These are phyloP conservation scores for Fulmarus glacialis DNA, from an alignment of 2,113 vertebrate genomes.

Conservation along the genomic window DNA sequence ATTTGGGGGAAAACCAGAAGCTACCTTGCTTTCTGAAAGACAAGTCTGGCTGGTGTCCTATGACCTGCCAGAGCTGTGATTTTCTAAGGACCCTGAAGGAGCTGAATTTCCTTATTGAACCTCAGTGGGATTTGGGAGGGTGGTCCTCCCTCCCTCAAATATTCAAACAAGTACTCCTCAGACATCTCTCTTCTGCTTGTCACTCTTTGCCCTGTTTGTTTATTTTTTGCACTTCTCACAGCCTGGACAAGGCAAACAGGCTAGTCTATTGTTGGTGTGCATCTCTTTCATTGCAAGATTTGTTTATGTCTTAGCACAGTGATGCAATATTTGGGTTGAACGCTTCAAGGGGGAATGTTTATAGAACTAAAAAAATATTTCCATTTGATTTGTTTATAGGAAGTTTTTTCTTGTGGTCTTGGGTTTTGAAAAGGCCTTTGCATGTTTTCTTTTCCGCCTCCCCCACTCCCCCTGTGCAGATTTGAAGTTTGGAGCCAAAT, in stretches of 20 bases:
- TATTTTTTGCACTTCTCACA: slow-evolving; percentile 51
- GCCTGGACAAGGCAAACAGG: slow-evolving; percentile 20
- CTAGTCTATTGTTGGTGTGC: slow-evolving; percentile 56
- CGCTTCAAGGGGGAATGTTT: slow-evolving; percentile 64
- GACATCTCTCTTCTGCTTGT: slow-evolving; percentile 23
- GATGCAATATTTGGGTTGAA: slow-evolving; percentile 73
- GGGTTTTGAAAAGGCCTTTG: slow-evolving; percentile 60
- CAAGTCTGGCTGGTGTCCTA: background rate
- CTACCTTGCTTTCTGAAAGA: background rate
- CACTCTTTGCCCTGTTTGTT: slow-evolving; percentile 61
- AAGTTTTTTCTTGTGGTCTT: slow-evolving; percentile 68
- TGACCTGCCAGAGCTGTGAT: background rate
- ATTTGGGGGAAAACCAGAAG: background rate
- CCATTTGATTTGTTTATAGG: slow-evolving; percentile 71
- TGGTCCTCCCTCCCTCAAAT: background rate
- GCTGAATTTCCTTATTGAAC: background rate
- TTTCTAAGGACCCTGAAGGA: background rate
- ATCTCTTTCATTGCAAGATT: slow-evolving; percentile 57
- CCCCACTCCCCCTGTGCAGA: background rate
- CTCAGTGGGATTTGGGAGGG: background rate
- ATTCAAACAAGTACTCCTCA: slow-evolving; percentile 7
- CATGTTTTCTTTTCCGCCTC: slow-evolving; percentile 54
- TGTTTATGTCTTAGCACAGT: slow-evolving; percentile 66
- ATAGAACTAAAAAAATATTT: slow-evolving; percentile 71
- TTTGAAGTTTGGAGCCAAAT: slow-evolving; percentile 44